Conservation (phyloP, 2,888 invertebrate genomes). For the Odontomyia ornata region DNA sequence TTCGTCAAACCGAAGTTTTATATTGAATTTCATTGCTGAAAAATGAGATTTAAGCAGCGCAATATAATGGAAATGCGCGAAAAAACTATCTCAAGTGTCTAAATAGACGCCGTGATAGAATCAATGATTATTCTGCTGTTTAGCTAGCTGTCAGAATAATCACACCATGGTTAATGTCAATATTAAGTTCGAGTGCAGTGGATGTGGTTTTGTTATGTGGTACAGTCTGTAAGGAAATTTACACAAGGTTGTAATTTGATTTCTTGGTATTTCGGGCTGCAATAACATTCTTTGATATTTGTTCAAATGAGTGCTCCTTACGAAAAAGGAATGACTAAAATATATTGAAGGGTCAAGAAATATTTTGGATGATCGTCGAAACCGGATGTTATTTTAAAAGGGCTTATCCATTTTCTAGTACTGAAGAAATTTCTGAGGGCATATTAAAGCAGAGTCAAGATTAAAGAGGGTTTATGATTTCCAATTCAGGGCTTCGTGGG, state of each 20-base stretch:
- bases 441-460: no score
- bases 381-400: no score
- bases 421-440: no score
- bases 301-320: no score
- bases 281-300: neutral
- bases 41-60: neutral
- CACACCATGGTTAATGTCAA: neutral
- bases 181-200: neutral
- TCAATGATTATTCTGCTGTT: neutral
- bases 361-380: no score
- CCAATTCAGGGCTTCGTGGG: no score
- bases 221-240: neutral
- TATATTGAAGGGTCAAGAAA: neutral
- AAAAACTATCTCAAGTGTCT: neutral
- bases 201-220: neutral
- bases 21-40: conserved; percentile 29
- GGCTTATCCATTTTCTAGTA: no score
- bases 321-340: no score
- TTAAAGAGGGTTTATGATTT: no score
- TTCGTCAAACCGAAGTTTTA: conserved; percentile 33
- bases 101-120: neutral
- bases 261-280: neutral
- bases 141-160: neutral
- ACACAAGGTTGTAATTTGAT: neutral
- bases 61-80: neutral